phyloP scores from a whole-genome alignment of 2,797 vertebrate genomes.

The Rhyacichthys aspro region DNA sequence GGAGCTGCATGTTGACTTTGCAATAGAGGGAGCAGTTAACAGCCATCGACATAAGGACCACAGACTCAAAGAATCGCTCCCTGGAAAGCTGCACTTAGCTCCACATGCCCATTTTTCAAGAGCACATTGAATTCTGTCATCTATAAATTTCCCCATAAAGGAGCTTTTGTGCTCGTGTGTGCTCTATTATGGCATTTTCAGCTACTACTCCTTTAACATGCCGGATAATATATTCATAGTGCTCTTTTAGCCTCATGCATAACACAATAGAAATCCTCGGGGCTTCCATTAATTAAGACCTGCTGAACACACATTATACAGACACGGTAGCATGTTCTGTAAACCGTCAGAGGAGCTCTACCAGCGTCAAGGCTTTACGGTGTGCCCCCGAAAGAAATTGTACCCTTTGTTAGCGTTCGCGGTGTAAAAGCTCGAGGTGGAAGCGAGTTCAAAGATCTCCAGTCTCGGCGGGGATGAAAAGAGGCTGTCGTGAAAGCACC shows the following conservation, averaged over 20 bases:
- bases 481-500: constrained; percentile 57
- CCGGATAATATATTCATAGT: constrained; percentile 68
- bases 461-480: constrained; percentile 58
- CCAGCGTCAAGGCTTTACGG: constrained; percentile 3
- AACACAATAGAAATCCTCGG: constrained; percentile 50
- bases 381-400: constrained; percentile 16
- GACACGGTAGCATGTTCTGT: constrained; percentile 51
- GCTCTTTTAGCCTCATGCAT: constrained; percentile 63
- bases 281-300: constrained; percentile 68
- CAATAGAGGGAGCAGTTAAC: constrained; percentile 71
- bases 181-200: constrained; percentile 27
- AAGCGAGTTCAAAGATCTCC: constrained; percentile 58
- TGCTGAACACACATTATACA: constrained; percentile 66
- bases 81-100: constrained; percentile 64
- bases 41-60: constrained; percentile 65
- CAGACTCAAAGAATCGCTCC: constrained; percentile 65
- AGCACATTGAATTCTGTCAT: constrained; percentile 58
- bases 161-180: constrained; percentile 24
- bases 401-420: constrained; percentile 44
- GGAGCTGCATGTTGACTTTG: constrained; percentile 74
- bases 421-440: constrained; percentile 25
- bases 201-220: constrained; percentile 41
- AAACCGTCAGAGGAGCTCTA: constrained; percentile 46
- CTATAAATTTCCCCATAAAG: constrained; percentile 66
- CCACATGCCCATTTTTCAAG: constrained; percentile 57